phyloP scores from a whole-genome alignment of 2,888 invertebrate genomes.

The Blomia tropicalis region DNA sequence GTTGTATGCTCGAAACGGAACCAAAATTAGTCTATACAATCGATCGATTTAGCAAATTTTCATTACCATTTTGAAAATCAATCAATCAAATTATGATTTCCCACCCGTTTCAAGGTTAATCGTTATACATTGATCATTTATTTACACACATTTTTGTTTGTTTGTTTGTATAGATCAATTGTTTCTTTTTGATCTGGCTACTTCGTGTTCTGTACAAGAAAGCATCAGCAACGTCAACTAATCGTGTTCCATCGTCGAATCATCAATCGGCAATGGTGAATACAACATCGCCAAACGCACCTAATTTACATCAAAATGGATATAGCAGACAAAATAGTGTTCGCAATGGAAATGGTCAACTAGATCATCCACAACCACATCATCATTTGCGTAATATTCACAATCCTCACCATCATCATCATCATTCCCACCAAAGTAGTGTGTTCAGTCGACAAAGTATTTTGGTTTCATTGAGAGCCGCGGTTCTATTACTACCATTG shows the following conservation, averaged over 20 bases:
- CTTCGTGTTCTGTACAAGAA: slow-evolving; percentile 19
- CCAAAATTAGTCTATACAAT: no score
- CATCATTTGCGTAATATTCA: neutral
- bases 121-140: no score
- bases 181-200: slow-evolving; percentile 16
- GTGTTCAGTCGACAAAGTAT: slow-evolving; percentile 21
- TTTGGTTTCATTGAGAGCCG: slow-evolving; percentile 24
- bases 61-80: no score
- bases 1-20: no score
- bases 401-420: neutral
- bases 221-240: slow-evolving; percentile 5
- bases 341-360: neutral
- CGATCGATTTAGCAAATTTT: no score
- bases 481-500: slow-evolving; percentile 23
- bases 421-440: slow-evolving; percentile 4
- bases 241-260: neutral
- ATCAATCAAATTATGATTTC: no score
- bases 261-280: no score
- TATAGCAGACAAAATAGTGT: neutral
- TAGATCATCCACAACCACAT: neutral
- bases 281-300: neutral
- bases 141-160: no score
- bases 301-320: neutral
- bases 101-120: no score
- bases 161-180: slow-evolving; percentile 21